These are phyloP conservation scores for Drosophila colorata DNA, from an alignment of 2,888 invertebrate genomes.

Conservation along the genomic window DNA sequence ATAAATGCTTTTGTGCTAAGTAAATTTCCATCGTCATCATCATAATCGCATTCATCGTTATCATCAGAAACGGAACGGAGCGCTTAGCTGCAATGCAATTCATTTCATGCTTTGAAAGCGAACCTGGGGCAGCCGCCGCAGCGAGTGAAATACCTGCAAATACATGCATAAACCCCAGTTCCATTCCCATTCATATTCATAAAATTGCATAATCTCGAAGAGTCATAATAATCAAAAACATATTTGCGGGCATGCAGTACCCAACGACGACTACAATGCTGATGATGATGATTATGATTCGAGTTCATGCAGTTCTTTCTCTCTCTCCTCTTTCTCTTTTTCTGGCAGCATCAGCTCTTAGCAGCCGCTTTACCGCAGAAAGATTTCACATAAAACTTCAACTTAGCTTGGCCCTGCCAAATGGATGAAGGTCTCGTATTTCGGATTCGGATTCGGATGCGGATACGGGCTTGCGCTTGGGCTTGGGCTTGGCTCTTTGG, in stretches of 20 bases:
- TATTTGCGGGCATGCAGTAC: slow-evolving; percentile 77
- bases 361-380: slow-evolving; percentile 56
- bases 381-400: slow-evolving; percentile 75
- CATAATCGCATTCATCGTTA: slow-evolving; percentile 37
- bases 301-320: slow-evolving; percentile 24
- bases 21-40: slow-evolving; percentile 48
- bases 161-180: slow-evolving; percentile 56
- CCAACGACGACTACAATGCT: slow-evolving; percentile 9
- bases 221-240: slow-evolving; percentile 82
- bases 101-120: slow-evolving; percentile 50
- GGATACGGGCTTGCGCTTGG: slow-evolving; percentile 15
- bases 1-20: slow-evolving; percentile 59
- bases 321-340: background rate
- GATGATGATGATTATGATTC: slow-evolving; percentile 21
- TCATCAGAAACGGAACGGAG: slow-evolving; percentile 14
- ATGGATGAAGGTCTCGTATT: slow-evolving; percentile 23
- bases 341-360: slow-evolving; percentile 31
- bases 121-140: slow-evolving; percentile 30
- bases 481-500: slow-evolving; percentile 30
- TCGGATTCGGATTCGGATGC: slow-evolving; percentile 7
- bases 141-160: slow-evolving; percentile 50
- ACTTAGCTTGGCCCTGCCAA: slow-evolving; percentile 57
- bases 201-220: slow-evolving; percentile 82
- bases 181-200: slow-evolving; percentile 79
- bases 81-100: slow-evolving; percentile 55